Base-by-base conservation (phyloP, 2,888 invertebrate species). In the Chloroclystis v-ata region DNA sequence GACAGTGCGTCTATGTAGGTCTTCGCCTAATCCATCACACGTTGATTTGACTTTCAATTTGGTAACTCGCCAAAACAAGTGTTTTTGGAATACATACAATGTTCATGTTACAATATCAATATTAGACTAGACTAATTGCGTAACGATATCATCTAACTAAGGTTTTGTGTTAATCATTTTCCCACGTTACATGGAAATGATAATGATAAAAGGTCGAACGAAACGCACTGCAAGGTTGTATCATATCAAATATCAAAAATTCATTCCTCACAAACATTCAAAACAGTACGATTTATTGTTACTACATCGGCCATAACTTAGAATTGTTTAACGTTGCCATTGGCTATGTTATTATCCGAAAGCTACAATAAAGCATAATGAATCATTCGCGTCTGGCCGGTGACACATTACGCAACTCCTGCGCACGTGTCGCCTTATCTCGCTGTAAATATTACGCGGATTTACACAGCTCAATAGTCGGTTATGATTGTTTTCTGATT, bases 321-420 rank as follows among this genome's bases (percentile, higher is more conserved):
- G 20, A 20, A n/a, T 20, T 20, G 20, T 20, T 20, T 20, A 20
- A 20, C 20, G 20, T 20, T 20, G 9, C 26, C 5, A 4, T 8
- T 6, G 26, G 26, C 8, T 10, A 14, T 20, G 16, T 35, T 14
- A 30, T 37, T 10, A 41, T 29, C 29, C n/a, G 25, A 30, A 26
- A 35, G 10, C 20, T 35, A 6, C 20, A 35, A 35, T 20, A 35
- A 35, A 35, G 11, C 14, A 9, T 11, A 11, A 49, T 49, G 45
- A 46, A 39, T 46, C 42, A 49, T 35, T 25, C 33, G 14, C 30
- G 49, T 46, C 43, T 42, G 39, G 38, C 38, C 48, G 30, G 49
- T 43, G 46, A 50, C 49, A 50, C 39, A 40, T 50, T 50, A 37
- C 49, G 46, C 42, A 50, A 50, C 49, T n/a, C 43, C 4, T 10